Evolutionary conservation across 1,140 invertebrate species (phyloP), one percentile per base, ranked within the genome.

Genomic region (Globodera rostochiensis): DNA sequence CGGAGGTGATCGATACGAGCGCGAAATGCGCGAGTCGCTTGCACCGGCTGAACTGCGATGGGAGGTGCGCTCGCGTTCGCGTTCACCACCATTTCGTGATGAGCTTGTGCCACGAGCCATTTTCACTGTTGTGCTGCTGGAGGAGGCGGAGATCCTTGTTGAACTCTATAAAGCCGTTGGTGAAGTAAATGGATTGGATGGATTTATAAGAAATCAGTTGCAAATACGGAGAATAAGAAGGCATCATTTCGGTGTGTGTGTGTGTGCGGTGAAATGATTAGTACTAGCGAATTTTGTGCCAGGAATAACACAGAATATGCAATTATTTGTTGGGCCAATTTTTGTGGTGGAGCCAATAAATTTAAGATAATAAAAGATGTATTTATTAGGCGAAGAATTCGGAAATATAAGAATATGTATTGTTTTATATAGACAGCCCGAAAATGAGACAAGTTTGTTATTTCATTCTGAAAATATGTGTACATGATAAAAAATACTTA

Each of bases 1-100:
- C 46, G 76, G 76, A 11, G 77, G 77, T 69, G 77, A 78, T 15
- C 77, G 64, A n/a, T 78, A 78, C 13, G 77, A 78, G 13, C 77
- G 77, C 11, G 77, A 78, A 69, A 78, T 47, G 66, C 77, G 66
- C 36, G 77, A 78, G 66, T 78, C 77, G 46, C 70, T n/a, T 2
- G 57, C 49, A 15, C 36, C 77, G n/a, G 64, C 64, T 45, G 64
- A 49, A 70, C 77, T 78, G 46, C 69, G 69, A 45, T 71, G 25
- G 11, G 57, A 64, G 19, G 57, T 64, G 57, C 57, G 57, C 15
- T 64, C 57, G 57, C 57, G 50, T 13, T 53, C 57, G 57, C 57
- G 57, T 64, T 64, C 57, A 4, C 57, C 57, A 19, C 57, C 57
- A 64, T 64, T 64, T 6, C 57, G 57, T 64, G 57, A 64, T 19